Evolutionary conservation across 2,113 vertebrate species (phyloP), one percentile per base, ranked within the genome.

Genomic region (Echinops telfairi): DNA sequence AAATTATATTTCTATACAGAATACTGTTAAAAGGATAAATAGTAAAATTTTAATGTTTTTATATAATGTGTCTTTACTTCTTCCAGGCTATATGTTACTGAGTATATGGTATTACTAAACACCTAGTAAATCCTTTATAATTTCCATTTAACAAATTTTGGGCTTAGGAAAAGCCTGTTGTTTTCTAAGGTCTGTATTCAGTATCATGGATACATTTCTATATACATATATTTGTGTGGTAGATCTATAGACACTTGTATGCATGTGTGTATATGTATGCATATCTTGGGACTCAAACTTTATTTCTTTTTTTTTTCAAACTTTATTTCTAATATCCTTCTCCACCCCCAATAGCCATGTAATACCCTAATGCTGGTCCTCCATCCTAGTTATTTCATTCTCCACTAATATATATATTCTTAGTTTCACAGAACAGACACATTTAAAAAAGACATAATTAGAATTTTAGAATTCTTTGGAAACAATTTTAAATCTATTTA

Each of bases 1-100:
- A 87, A 71, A 87, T 89, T 80, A 57, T 91, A 11, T 89, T 68
- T 97, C 70, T 86, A 43, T 82, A 70, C 33, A 36, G 60, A 89
- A 66, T 29, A 60, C 89, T 81, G n/a, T 40, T 79, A 82, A 75
- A 12, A 68, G 83, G 85, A 88, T 43, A 77, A 91, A 73, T 31
- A 83, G 62, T 76, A 71, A 83, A 86, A 40, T 57, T 40, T 70
- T 87, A 70, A 25, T 36, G 17, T 79, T 33, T 89, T 3, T 64
- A 70, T 84, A 38, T 25, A 90, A 36, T 31, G 29, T 89, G 25
- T 47, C 38, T 89, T 89, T 43, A 78, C 75, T 88, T 58, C 33
- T 82, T 43, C 40, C 8, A 86, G 81, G 64, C 6, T 78, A 0
- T 58, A 27, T 4, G n/a, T 10, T 14, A 31, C 23, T 33, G 9